These are phyloP conservation scores for Lacerta viridis DNA, from an alignment of 2,797 vertebrate genomes.

Conservation along the genomic window DNA sequence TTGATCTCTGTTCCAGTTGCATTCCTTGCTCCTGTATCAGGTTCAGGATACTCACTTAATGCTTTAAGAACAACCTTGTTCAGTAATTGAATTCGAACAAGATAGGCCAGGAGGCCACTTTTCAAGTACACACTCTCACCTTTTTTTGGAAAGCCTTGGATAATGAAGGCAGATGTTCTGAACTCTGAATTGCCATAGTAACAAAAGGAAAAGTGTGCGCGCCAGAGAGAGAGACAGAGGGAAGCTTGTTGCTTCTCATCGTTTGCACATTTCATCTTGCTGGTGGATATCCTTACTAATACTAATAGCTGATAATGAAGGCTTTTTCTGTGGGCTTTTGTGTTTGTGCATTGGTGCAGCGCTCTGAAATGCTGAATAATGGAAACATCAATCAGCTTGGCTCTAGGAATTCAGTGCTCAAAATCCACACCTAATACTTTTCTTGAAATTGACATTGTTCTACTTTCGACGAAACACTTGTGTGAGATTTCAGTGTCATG, in stretches of 20 bases:
- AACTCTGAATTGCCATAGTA: not conserved
- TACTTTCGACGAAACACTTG: not conserved
- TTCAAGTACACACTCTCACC: not conserved
- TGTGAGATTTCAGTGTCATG: not conserved
- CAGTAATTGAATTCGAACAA: slow-evolving; percentile 4
- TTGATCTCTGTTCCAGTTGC: not conserved
- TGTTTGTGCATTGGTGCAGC: not conserved
- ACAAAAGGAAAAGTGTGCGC: not conserved
- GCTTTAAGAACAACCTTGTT: slow-evolving; percentile 8
- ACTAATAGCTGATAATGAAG: slow-evolving; percentile 5
- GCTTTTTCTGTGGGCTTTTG: not conserved
- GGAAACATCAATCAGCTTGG: not conserved
- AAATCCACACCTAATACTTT: not conserved
- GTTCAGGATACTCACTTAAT: not conserved
- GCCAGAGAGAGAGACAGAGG: not conserved
- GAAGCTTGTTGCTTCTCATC: not conserved
- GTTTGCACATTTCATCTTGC: slow-evolving; percentile 23
- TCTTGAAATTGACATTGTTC: not conserved
- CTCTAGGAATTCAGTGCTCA: not conserved
- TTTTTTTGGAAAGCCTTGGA: not conserved
- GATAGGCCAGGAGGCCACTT: not conserved
- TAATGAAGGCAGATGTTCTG: not conserved
- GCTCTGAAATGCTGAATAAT: not conserved
- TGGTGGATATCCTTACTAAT: not conserved
- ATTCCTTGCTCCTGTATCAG: not conserved